Percentiles rank a stretch among this genome's conserved stretches.
These are phyloP conservation scores for Drosophila athabasca DNA, from an alignment of 1,140 invertebrate genomes.

Conservation along the genomic window DNA sequence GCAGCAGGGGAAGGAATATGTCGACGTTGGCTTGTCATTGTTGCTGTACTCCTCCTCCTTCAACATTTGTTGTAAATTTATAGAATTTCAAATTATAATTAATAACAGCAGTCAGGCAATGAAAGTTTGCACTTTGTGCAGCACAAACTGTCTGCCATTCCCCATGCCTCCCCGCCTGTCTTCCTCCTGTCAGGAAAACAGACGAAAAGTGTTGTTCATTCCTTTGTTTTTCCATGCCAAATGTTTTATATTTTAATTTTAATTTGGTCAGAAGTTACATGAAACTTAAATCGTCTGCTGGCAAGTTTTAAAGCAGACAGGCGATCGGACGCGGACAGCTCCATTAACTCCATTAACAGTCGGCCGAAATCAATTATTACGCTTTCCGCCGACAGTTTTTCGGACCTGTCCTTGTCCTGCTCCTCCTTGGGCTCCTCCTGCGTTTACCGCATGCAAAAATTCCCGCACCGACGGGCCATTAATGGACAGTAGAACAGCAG, in stretches of 20 bases:
- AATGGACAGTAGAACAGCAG: constrained; percentile 26
- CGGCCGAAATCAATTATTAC: constrained; percentile 62
- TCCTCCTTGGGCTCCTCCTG: constrained; percentile 1
- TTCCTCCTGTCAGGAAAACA: too few species aligned
- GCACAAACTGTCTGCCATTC: constrained; percentile 10
- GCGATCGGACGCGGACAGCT: constrained; percentile 30
- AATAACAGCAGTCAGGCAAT: constrained; percentile 52
- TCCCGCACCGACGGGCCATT: constrained; percentile 39
- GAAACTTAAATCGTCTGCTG: constrained; percentile 10
- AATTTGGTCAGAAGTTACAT: not conserved
- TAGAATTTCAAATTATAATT: constrained; percentile 77
- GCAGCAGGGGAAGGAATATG: not conserved
- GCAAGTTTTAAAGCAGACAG: constrained; percentile 10
- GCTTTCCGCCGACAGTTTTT: constrained; percentile 42
- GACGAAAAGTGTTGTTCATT: too few species aligned
- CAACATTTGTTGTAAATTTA: constrained; percentile 63
- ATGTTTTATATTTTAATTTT: too few species aligned
- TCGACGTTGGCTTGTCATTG: constrained; percentile 12
- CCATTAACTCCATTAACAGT: constrained; percentile 64
- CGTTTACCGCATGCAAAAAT: constrained; percentile 42
- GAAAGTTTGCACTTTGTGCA: constrained; percentile 57
- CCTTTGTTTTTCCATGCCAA: too few species aligned
- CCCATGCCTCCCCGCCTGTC: too few species aligned
- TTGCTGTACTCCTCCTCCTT: constrained; percentile 20
- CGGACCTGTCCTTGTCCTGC: too few species aligned